These are phyloP conservation scores for Lemur catta DNA, from an alignment of 2,797 vertebrate genomes.

Conservation along the genomic window DNA sequence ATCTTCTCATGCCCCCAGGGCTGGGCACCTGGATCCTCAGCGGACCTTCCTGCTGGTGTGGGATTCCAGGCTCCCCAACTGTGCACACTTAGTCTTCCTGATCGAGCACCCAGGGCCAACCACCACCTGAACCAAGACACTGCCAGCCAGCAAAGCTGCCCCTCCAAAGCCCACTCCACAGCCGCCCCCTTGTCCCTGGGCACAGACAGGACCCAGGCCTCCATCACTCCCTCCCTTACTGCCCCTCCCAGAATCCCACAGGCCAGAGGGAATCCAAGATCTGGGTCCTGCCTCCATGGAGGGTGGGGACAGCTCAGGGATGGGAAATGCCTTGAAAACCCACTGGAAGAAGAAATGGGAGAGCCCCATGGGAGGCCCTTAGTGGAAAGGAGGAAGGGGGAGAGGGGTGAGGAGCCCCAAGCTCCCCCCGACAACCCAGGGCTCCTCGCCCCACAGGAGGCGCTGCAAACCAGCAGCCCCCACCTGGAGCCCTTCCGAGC, in stretches of 20 bases:
- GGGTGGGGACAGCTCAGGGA: not conserved
- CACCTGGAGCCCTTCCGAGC: not conserved
- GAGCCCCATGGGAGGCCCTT: not conserved
- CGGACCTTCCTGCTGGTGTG: not conserved
- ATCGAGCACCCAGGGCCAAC: not conserved
- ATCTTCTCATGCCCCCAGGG: not conserved
- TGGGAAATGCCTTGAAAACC: not conserved
- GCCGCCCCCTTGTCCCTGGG: not conserved
- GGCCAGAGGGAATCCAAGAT: not conserved
- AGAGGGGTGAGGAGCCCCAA: not conserved
- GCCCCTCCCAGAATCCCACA: not conserved
- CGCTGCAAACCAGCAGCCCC: slow-evolving; percentile 10
- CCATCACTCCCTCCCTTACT: too few species aligned
- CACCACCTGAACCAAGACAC: not conserved
- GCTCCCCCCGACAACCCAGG: rapidly evolving
- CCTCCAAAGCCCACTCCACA: not conserved
- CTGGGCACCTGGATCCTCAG: not conserved
- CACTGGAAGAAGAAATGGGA: not conserved
- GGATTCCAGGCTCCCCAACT: not conserved
- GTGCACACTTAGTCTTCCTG: not conserved
- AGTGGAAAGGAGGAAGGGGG: not conserved
- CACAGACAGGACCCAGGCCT: not conserved
- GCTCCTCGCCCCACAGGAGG: not conserved
- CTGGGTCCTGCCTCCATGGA: not conserved
- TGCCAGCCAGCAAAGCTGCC: not conserved